Conservation (phyloP, 1,140 invertebrate genomes). For the Ceratosolen solmsi region DNA sequence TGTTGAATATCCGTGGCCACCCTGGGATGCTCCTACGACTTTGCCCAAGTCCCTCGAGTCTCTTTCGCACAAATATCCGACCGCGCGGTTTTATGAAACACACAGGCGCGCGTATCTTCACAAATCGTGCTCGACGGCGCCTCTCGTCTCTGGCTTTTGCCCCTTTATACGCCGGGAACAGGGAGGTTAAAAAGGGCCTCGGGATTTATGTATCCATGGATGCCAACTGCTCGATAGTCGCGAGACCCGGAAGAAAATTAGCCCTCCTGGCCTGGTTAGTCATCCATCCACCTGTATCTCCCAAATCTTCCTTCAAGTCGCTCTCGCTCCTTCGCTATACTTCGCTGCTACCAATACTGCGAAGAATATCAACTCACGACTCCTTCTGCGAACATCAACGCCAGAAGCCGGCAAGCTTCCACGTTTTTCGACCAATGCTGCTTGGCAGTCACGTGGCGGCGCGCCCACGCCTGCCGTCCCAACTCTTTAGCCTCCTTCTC, state of each 20-base stretch:
- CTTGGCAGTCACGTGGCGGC: constrained; percentile 51
- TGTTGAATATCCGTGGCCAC: neutral
- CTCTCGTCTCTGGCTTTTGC: neutral
- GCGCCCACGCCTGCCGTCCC: constrained; percentile 33
- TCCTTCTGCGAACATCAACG: neutral
- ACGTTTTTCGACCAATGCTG: constrained; percentile 32
- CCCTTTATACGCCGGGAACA: neutral
- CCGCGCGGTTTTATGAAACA: neutral
- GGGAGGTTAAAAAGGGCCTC: neutral
- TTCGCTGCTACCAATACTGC: neutral
- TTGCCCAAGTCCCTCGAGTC: constrained; percentile 3
- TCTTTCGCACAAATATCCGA: constrained; percentile 13
- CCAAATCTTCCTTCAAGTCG: neutral
- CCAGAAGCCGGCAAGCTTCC: neutral
- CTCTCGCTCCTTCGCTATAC: too few relatives aligned
- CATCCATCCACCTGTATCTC: too few relatives aligned
- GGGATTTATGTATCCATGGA: neutral
- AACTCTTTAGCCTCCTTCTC: neutral
- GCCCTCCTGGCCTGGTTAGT: neutral
- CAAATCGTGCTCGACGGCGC: too few relatives aligned
- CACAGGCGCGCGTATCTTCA: neutral
- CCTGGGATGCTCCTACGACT: neutral
- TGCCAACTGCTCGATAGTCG: neutral
- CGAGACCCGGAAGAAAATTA: neutral
- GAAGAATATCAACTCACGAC: neutral